Conservation (phyloP, 2,888 invertebrate genomes). For the Abscondita cerata region DNA sequence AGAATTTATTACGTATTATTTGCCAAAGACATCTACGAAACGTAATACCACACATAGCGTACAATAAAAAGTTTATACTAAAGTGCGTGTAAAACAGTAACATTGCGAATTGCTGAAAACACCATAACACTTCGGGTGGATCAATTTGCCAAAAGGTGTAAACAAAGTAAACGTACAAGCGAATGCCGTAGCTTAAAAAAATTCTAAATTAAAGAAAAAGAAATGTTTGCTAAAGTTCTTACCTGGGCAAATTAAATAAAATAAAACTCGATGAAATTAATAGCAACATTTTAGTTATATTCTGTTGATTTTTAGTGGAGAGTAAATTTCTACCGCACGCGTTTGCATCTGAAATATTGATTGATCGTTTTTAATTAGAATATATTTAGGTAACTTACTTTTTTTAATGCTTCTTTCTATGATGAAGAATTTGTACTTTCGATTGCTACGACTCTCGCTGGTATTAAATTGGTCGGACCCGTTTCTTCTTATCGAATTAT, state of each 20-base stretch:
- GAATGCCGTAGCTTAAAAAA: slow-evolving; percentile 63
- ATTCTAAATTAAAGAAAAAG: too few relatives aligned
- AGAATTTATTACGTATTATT: slow-evolving; percentile 59
- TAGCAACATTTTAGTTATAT: slow-evolving; percentile 71
- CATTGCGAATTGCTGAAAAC: slow-evolving; percentile 67
- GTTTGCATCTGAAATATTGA: slow-evolving; percentile 56
- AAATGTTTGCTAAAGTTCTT: too few relatives aligned
- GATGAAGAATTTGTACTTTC: slow-evolving; percentile 4
- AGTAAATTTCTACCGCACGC: slow-evolving; percentile 56
- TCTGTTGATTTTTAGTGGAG: slow-evolving; percentile 60
- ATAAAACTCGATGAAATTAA: slow-evolving; percentile 72
- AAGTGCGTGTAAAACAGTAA: slow-evolving; percentile 71
- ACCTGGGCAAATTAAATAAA: slow-evolving; percentile 69
- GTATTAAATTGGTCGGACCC: not conserved
- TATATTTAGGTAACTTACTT: not conserved
- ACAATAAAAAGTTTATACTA: slow-evolving; percentile 69
- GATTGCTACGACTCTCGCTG: not conserved
- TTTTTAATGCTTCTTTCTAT: not conserved
- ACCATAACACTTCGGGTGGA: slow-evolving; percentile 59
- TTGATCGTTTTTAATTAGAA: not conserved
- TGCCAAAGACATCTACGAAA: slow-evolving; percentile 65
- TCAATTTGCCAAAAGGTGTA: slow-evolving; percentile 59
- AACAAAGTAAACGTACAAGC: slow-evolving; percentile 62
- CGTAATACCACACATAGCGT: slow-evolving; percentile 68
- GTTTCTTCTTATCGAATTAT: slow-evolving; percentile 1